Percentiles rank a stretch among this genome's conserved stretches.
phyloP scores from a whole-genome alignment of 2,888 invertebrate species.

The Euproctis similis region DNA sequence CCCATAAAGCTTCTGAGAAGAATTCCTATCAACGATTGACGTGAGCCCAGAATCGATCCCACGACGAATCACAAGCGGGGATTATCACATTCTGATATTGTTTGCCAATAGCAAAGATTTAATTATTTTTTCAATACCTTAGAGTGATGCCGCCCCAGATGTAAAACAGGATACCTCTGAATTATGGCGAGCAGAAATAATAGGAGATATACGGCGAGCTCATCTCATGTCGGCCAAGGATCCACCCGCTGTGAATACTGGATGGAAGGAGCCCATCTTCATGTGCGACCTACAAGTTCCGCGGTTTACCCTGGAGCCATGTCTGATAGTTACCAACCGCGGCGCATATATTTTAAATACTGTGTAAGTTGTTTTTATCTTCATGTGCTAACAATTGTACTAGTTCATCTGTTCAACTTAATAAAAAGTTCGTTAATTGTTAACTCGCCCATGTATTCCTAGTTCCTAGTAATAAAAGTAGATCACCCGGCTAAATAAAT shows the following conservation, averaged over 20 bases:
- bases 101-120: background rate
- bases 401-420: too few relatives aligned
- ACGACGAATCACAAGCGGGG: too few relatives aligned
- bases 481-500: too few relatives aligned
- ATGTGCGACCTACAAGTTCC: slow-evolving; percentile 63
- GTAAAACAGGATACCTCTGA: slow-evolving; percentile 51
- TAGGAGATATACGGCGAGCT: slow-evolving; percentile 50
- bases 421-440: too few relatives aligned
- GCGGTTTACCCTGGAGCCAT: slow-evolving; percentile 60
- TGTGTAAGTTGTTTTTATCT: slow-evolving; percentile 55
- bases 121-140: background rate
- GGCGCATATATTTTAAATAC: slow-evolving; percentile 74
- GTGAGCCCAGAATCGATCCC: too few relatives aligned
- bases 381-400: too few relatives aligned
- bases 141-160: slow-evolving; percentile 54
- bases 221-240: slow-evolving; percentile 53
- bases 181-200: slow-evolving; percentile 59
- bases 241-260: slow-evolving; percentile 27
- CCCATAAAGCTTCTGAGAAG: too few relatives aligned
- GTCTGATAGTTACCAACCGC: slow-evolving; percentile 71
- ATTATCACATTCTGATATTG: too few relatives aligned
- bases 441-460: too few relatives aligned
- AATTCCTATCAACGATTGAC: too few relatives aligned
- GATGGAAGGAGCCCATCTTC: slow-evolving; percentile 64
- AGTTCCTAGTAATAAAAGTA: too few relatives aligned